Percentiles rank a stretch among this genome's conserved stretches.
Conservation (phyloP, 2,113 vertebrate species). For the Tylochromis polylepis region DNA sequence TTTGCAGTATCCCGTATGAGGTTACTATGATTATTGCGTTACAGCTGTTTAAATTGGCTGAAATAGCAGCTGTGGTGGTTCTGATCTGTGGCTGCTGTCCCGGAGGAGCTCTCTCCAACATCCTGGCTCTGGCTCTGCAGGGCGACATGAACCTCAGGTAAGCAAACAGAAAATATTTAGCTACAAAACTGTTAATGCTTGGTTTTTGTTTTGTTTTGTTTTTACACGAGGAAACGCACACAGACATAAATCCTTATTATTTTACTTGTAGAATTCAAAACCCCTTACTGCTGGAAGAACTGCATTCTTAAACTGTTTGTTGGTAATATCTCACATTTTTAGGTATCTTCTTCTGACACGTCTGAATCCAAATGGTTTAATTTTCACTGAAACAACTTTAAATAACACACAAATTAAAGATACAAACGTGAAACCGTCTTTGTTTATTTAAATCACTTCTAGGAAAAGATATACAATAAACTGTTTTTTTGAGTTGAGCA, state of each 20-base stretch:
- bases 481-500: not conserved
- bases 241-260: not conserved
- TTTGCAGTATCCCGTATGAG: not conserved
- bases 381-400: not conserved
- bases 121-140: slow-evolving; percentile 73
- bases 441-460: not conserved
- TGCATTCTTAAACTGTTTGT: not conserved
- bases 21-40: not conserved
- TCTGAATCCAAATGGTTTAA: not conserved
- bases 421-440: not conserved
- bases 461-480: not conserved
- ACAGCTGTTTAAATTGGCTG: slow-evolving; percentile 63
- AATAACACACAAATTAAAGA: not conserved
- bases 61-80: slow-evolving; percentile 67
- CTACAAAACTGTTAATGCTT: not conserved
- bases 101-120: slow-evolving; percentile 76
- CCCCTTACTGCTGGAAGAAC: not conserved
- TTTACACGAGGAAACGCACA: not conserved
- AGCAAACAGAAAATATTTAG: not conserved
- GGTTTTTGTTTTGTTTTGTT: not conserved
- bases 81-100: slow-evolving; percentile 84
- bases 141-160: slow-evolving; percentile 89
- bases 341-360: not conserved
- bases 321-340: not conserved
- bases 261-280: not conserved